These are phyloP conservation scores for Bombyx huttoni DNA, from an alignment of 2,888 invertebrate species.

Conservation along the genomic window DNA sequence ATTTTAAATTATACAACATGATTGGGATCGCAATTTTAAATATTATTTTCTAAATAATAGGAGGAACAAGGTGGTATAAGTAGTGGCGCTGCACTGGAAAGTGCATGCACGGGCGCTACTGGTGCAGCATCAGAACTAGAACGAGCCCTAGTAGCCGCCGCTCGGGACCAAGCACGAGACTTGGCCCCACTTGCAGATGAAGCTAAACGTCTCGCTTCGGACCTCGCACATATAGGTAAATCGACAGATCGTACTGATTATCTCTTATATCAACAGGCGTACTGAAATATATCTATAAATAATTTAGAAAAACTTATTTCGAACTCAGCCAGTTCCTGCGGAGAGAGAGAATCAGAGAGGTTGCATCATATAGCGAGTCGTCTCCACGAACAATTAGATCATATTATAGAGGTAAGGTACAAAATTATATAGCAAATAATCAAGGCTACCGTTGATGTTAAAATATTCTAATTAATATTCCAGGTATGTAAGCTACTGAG, in stretches of 20 bases:
- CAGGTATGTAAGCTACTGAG: conserved; percentile 96
- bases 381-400: conserved; percentile 98
- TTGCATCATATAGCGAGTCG: conserved; percentile 94
- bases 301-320: conserved; percentile 11
- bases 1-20: too few species aligned
- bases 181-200: conserved; percentile 57
- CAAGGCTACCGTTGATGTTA: not conserved
- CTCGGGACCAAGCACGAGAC: conserved; percentile 60
- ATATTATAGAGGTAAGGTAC: conserved; percentile 90
- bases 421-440: not conserved
- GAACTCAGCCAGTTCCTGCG: conserved; percentile 67
- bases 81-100: conserved; percentile 59
- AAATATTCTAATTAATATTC: conserved; percentile 4
- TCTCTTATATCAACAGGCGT: not conserved
- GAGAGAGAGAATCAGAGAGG: conserved; percentile 82
- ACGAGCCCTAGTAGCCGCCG: conserved; percentile 80
- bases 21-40: not conserved
- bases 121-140: conserved; percentile 89
- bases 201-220: conserved; percentile 55
- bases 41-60: conserved; percentile 15
- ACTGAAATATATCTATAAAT: not conserved
- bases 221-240: conserved; percentile 66
- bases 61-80: conserved; percentile 53
- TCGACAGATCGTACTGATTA: not conserved
- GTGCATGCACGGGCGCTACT: conserved; percentile 78